Percentiles rank a stretch among this genome's conserved stretches.
Conservation (phyloP, 2,888 invertebrate species). For the Cryptocephalus primarius region DNA sequence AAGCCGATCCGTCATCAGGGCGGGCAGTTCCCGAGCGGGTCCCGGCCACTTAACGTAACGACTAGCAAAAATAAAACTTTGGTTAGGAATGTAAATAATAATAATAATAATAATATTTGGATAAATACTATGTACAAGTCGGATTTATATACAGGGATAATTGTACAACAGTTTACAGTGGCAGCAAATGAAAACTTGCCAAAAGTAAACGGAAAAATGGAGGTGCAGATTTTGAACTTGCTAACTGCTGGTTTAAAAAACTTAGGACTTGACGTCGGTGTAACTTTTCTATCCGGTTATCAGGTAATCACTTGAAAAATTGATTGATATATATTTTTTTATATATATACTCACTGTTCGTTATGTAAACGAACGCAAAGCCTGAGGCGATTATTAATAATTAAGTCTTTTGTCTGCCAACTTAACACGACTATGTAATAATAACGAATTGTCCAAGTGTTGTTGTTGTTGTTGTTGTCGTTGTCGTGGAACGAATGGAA, state of each 20-base stretch:
- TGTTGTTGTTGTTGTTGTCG: conserved; percentile 6
- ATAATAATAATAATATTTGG: conserved; percentile 22
- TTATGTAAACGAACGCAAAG: conserved; percentile 28
- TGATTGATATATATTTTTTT: conserved; percentile 25
- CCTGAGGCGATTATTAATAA: conserved; percentile 28
- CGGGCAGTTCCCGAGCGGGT: too few relatives aligned
- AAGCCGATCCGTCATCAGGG: too few relatives aligned
- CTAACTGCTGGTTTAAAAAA: conserved; percentile 36
- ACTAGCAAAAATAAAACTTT: conserved; percentile 36
- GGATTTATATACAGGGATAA: conserved; percentile 13
- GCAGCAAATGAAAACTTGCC: conserved; percentile 27
- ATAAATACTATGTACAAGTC: conserved; percentile 28
- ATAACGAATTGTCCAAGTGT: conserved; percentile 19
- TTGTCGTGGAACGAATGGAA: conserved; percentile 24
- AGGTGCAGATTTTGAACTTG: conserved; percentile 39
- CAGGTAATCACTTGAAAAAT: conserved; percentile 36
- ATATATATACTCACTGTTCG: conserved; percentile 32
- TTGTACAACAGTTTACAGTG: conserved; percentile 36
- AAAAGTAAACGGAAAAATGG: conserved; percentile 22
- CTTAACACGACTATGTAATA: conserved; percentile 32
- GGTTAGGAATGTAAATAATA: conserved; percentile 25
- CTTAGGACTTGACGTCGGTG: conserved; percentile 32
- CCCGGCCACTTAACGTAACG: conserved; percentile 12
- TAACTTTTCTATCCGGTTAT: conserved; percentile 31
- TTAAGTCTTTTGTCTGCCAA: conserved; percentile 30